A percentile compares a stretch with the other conserved stretches of the same genome.
Conservation (phyloP, 2,113 vertebrate species). For the Opisthocomus hoazin region DNA sequence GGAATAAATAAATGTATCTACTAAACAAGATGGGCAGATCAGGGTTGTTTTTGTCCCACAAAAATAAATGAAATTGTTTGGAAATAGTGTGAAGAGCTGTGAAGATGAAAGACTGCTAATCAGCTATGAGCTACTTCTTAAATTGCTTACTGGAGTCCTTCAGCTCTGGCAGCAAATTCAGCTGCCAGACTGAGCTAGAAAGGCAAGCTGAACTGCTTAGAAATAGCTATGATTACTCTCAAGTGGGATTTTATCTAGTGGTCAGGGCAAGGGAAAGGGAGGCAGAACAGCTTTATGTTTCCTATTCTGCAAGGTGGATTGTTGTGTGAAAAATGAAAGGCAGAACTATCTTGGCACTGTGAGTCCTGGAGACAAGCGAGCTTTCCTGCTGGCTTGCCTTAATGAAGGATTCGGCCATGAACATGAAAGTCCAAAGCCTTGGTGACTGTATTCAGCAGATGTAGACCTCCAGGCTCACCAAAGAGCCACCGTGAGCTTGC, state of each 20-base stretch:
- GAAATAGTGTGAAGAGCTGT: neutral
- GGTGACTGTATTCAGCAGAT: neutral
- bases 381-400: neutral
- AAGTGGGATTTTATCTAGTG: neutral
- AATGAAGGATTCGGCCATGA: neutral
- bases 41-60: neutral
- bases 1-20: neutral
- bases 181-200: neutral
- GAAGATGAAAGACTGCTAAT: neutral
- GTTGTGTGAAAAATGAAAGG: neutral
- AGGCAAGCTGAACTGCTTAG: neutral
- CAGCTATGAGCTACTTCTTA: neutral
- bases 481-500: neutral
- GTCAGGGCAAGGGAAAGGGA: neutral
- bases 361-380: neutral
- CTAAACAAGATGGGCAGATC: slow-evolving; percentile 29
- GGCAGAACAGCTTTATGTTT: neutral
- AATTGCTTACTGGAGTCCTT: neutral
- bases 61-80: neutral
- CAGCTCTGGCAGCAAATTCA: neutral
- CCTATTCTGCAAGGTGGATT: neutral
- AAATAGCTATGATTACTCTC: neutral
- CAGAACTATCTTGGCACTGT: neutral
- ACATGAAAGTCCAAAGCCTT: neutral
- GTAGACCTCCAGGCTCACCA: neutral